These are phyloP conservation scores for Willowsia nigromaculata DNA, from an alignment of 2,888 invertebrate genomes.

Conservation along the genomic window DNA sequence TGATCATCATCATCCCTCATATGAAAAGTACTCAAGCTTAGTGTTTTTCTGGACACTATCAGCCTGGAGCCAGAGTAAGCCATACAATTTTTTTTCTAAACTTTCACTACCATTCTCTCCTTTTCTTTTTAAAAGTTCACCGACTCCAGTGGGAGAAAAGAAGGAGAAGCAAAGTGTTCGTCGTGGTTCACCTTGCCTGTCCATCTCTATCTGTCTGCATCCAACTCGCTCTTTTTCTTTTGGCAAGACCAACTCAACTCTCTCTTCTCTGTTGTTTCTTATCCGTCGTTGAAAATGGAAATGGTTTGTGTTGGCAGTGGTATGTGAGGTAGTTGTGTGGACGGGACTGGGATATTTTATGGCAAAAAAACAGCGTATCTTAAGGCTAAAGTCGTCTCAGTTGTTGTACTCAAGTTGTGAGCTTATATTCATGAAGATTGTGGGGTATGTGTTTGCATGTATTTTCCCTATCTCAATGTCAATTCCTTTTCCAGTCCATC, in stretches of 20 bases:
- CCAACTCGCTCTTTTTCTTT: conserved; percentile 16
- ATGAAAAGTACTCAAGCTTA: not conserved
- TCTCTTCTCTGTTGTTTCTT: not conserved
- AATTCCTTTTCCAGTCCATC: not conserved
- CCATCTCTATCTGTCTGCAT: conserved; percentile 43
- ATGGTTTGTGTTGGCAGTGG: not conserved
- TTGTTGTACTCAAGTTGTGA: not conserved
- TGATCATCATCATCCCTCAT: not conserved
- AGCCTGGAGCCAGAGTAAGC: conserved; percentile 26
- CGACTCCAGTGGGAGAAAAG: conserved; percentile 1
- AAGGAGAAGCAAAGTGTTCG: not conserved
- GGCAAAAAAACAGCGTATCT: not conserved
- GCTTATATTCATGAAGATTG: too few relatives aligned
- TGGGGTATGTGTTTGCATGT: not conserved
- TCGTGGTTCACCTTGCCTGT: conserved; percentile 42
- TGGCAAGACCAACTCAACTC: not conserved
- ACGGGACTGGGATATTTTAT: not conserved
- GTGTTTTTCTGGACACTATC: conserved; percentile 19
- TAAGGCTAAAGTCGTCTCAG: not conserved
- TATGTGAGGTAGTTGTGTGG: not conserved
- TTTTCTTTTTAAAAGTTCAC: conserved; percentile 7
- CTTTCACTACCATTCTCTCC: not conserved
- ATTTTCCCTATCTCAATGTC: conserved; percentile 13
- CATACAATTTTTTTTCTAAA: not conserved
- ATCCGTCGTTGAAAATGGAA: not conserved